Evolutionary conservation across 2,113 vertebrate genomes (phyloP), one percentile per base, ranked within the genome.

Genomic region (Phainopepla nitens): DNA sequence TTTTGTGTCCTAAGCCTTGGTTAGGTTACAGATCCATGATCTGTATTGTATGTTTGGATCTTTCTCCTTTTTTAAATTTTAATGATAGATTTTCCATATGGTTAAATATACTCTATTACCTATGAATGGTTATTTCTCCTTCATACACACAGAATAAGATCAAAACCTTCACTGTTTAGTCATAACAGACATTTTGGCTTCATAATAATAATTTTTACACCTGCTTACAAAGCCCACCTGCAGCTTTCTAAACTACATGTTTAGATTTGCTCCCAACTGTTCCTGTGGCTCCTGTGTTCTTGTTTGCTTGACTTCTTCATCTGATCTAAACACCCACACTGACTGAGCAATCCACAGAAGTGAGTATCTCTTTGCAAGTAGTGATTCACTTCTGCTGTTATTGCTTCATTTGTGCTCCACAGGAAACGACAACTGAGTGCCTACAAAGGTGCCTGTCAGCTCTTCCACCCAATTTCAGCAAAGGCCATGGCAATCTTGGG

Each of bases 201-300:
- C n/a, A 89, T 49, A 61, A 57, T 75, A 93, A 87, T 61, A 60
- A 76, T 82, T 91, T 96, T 82, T 93, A 79, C 31, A 94, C n/a
- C 57, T 94, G 65, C 36, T 92, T 15, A 56, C 4, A 4, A 85
- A 95, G 73, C 53, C 53, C 81, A 93, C 91, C 69, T 57, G 61
- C 72, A 71, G 81, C n/a, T 87, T 94, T 84, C 49, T 45, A 61
- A 96, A 94, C 75, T 81, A 47, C 33, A 49, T n/a, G 47, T 83
- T 93, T 89, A 86, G 66, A 70, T 95, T 90, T 90, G 42, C 56
- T 89, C 31, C 61, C 68, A 89, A 4, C 49, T 65, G 53, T 65
- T 95, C n/a, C 62, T 11, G 5, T 61, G 70, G 45, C 28, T 95
- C 25, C 61, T 85, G n/a, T 53, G n/a, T 33, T 89, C 18, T 79